phyloP scores from a whole-genome alignment of 1,140 invertebrate species.

The Scaptomyza pallida region DNA sequence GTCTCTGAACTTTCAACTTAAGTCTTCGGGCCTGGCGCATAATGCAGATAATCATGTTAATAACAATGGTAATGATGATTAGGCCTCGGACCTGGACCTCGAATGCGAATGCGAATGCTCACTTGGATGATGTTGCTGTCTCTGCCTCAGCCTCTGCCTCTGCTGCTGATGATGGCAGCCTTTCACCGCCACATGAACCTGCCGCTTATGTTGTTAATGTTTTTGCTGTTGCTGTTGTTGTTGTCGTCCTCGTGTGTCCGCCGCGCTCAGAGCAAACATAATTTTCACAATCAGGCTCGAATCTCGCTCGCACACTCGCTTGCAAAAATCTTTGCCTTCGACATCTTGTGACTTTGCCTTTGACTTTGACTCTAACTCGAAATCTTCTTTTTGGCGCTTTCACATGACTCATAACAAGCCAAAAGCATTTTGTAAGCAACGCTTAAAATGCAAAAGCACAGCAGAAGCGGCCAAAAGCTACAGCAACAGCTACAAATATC shows the following conservation, averaged over 20 bases:
- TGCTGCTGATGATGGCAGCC: slow-evolving; percentile 70
- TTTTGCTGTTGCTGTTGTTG: slow-evolving; percentile 4
- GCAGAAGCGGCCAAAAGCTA: slow-evolving; percentile 41
- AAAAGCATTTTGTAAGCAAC: slow-evolving; percentile 63
- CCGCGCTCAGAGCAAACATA: slow-evolving; percentile 75
- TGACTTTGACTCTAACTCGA: slow-evolving; percentile 15
- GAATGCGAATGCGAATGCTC: slow-evolving; percentile 15
- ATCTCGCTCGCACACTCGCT: slow-evolving; percentile 46
- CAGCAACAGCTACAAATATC: slow-evolving; percentile 37
- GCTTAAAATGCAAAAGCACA: slow-evolving; percentile 65
- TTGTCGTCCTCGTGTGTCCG: slow-evolving; percentile 46
- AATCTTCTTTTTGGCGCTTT: slow-evolving; percentile 64
- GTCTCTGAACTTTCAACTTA: slow-evolving; percentile 81
- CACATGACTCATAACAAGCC: slow-evolving; percentile 78
- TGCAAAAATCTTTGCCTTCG: slow-evolving; percentile 28
- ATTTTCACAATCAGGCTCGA: slow-evolving; percentile 73
- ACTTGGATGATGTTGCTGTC: not conserved
- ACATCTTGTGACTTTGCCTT: slow-evolving; percentile 21
- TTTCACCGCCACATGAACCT: slow-evolving; percentile 80
- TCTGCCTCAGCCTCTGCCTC: slow-evolving; percentile 10
- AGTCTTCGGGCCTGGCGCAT: slow-evolving; percentile 63
- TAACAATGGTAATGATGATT: slow-evolving; percentile 82
- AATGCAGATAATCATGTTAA: slow-evolving; percentile 83
- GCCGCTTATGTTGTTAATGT: slow-evolving; percentile 40
- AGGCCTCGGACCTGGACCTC: slow-evolving; percentile 53